Evolutionary conservation across 2,113 vertebrate species (phyloP), one percentile per base, ranked within the genome.

Genomic region (Hippocampus guttulatus): DNA sequence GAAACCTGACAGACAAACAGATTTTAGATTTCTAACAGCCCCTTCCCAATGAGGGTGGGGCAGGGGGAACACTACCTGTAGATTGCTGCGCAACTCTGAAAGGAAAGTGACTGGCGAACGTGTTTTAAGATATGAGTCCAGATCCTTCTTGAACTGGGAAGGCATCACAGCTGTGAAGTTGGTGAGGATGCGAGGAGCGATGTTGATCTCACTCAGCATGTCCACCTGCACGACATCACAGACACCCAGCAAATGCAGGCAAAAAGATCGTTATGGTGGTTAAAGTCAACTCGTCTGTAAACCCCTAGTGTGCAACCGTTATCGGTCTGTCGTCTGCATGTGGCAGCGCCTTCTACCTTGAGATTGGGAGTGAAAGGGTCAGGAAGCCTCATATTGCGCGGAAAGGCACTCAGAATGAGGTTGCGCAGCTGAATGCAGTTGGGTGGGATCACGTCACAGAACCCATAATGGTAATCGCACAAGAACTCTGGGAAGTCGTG

Each of bases 131-230:
- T 99, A 99, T 0, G 97, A 98, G 91, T 99, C 97, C 92, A 99
- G 87, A 75, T 99, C 97, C 88, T 99, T 99, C 91, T 99, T 99
- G 90, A 99, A 99, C 87, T 98, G 97, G 72, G 96, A 95, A 16
- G 97, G 97, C 97, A 99, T 99, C 74, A 99, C 97, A 54, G 95
- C 95, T 21, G 97, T 99, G 83, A 99, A 99, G 90, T 99, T 99
- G 0, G 97, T 99, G 85, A 99, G 95, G 81, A 99, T 99, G 30
- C 97, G 94, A 10, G 97, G 97, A 64, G 97, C 96, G 2, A 99
- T 99, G 81, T 99, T 99, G 78, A 99, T 99, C 90, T 99, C 97
- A 73, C 96, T 99, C 82, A 99, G 87, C 97, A 99, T 99, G 87
- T 99, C 97, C 91, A 99, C 97, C 97, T 99, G 71, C 30, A 54